Percentiles rank a stretch among this genome's conserved stretches.
These are phyloP conservation scores for Plectus sambesii DNA, from an alignment of 1,140 invertebrate genomes.

Conservation along the genomic window DNA sequence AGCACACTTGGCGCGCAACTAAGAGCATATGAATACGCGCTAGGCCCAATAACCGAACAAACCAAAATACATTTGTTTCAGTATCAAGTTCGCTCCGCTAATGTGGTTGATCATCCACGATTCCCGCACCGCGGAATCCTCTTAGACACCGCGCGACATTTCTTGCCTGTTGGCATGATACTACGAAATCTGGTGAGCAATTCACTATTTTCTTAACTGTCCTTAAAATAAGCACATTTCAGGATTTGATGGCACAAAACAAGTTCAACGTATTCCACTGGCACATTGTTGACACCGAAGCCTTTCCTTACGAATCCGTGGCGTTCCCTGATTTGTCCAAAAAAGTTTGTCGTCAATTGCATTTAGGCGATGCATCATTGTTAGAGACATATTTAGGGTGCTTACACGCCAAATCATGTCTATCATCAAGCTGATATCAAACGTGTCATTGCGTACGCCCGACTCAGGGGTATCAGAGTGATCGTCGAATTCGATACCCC, in stretches of 20 bases:
- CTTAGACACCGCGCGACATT: slow-evolving; percentile 72
- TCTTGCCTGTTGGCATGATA: slow-evolving; percentile 57
- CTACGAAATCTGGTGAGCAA: too few relatives aligned
- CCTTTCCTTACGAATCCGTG: slow-evolving; percentile 71
- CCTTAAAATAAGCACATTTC: slow-evolving; percentile 1
- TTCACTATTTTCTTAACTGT: not conserved
- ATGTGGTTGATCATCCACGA: slow-evolving; percentile 60
- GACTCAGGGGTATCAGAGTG: slow-evolving; percentile 47
- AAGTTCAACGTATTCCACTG: slow-evolving; percentile 87
- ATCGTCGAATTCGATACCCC: slow-evolving; percentile 40
- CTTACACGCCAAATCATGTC: slow-evolving; percentile 42
- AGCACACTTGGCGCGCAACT: too few relatives aligned
- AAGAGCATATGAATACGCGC: too few relatives aligned
- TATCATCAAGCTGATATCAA: slow-evolving; percentile 46
- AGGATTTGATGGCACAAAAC: slow-evolving; percentile 65
- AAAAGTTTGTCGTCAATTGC: too few relatives aligned
- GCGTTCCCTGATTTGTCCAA: slow-evolving; percentile 56
- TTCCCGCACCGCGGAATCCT: slow-evolving; percentile 65
- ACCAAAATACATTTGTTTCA: too few relatives aligned
- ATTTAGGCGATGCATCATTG: too few relatives aligned
- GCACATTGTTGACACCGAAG: slow-evolving; percentile 82
- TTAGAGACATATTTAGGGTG: too few relatives aligned
- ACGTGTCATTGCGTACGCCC: slow-evolving; percentile 47
- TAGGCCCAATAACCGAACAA: too few relatives aligned
- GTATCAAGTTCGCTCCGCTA: slow-evolving; percentile 31